Percentiles rank a stretch among this genome's conserved stretches.
These are phyloP conservation scores for Tetrao urogallus DNA, from an alignment of 2,113 vertebrate species.

Conservation along the genomic window DNA sequence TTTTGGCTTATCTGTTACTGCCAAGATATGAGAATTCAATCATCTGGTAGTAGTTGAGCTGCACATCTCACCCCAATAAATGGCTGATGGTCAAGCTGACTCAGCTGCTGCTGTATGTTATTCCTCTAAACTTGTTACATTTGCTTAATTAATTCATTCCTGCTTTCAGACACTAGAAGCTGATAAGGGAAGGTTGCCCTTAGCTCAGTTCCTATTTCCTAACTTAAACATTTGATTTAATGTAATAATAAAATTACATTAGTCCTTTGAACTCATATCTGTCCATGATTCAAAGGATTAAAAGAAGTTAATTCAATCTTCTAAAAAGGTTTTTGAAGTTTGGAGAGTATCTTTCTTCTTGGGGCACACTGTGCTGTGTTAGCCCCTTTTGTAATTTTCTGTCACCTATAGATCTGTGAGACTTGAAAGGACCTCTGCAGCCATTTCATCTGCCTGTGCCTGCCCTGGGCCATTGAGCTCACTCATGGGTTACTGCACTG, in stretches of 20 bases:
- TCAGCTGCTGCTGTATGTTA: constrained; percentile 47
- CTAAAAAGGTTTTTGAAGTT: constrained; percentile 49
- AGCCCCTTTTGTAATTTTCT: neutral
- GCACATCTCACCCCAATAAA: constrained; percentile 34
- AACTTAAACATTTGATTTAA: constrained; percentile 63
- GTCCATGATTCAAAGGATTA: constrained; percentile 35
- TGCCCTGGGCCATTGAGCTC: neutral
- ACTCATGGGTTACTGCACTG: neutral
- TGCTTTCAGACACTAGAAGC: constrained; percentile 23
- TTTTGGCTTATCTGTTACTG: constrained; percentile 48
- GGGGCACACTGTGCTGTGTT: neutral
- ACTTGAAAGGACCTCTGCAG: neutral
- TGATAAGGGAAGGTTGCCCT: constrained; percentile 52
- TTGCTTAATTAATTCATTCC: constrained; percentile 61
- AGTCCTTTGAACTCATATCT: constrained; percentile 60
- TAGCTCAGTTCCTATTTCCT: constrained; percentile 56
- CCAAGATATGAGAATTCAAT: constrained; percentile 47
- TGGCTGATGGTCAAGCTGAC: constrained; percentile 41
- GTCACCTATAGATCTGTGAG: neutral
- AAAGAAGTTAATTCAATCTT: constrained; percentile 56
- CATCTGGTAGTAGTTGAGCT: constrained; percentile 57
- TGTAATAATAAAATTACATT: constrained; percentile 65
- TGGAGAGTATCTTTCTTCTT: constrained; percentile 24
- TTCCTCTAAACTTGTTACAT: constrained; percentile 50
- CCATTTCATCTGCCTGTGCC: neutral